Evolutionary conservation across 2,113 vertebrate species (phyloP), one percentile per base, ranked within the genome.

Genomic region (Pangasianodon gigas): DNA sequence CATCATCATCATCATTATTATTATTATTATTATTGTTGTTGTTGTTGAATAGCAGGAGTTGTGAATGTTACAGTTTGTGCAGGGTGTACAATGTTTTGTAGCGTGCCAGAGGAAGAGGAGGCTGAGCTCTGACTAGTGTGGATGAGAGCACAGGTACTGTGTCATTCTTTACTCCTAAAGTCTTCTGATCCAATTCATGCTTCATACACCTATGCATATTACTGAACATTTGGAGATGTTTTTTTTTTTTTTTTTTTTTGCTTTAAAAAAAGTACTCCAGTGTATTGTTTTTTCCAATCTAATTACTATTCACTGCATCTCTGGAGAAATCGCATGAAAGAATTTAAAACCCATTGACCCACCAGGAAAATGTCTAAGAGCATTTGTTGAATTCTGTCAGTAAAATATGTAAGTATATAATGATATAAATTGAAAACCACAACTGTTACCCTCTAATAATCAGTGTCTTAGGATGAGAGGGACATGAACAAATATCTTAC

Each of bases 41-140:
- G 7, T 29, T 32, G 18, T 52, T 74, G n/a, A 14, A 51, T 60
- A 54, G 8, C 7, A 82, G 7, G 65, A 69, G 67, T 41, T 58
- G 62, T 89, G 52, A 44, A 21, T 62, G 62, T 16, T 62, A 46
- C 16, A 71, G 9, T 37, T 46, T 86, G 51, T 83, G 56, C 60
- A 91, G 88, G 88, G n/a, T 88, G 74, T 83, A 75, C 48, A 4
- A 91, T 91, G 91, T 75, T 82, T 16, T 65, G 32, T 89, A 60
- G 85, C 48, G 48, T 74, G 26, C 56, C 19, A 75, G 79, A 89
- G 14, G 87, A 90, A 21, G 84, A 89, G 29, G 79, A 84, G 56
- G 52, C 75, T 71, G 44, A 37, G 52, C 74, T 79, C 62, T 85
- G 19, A 7, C 26, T 65, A 67, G 46, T 80, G 56, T 89, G 69